These are phyloP conservation scores for Drosophila testacea DNA, from an alignment of 2,888 invertebrate species.

Conservation along the genomic window DNA sequence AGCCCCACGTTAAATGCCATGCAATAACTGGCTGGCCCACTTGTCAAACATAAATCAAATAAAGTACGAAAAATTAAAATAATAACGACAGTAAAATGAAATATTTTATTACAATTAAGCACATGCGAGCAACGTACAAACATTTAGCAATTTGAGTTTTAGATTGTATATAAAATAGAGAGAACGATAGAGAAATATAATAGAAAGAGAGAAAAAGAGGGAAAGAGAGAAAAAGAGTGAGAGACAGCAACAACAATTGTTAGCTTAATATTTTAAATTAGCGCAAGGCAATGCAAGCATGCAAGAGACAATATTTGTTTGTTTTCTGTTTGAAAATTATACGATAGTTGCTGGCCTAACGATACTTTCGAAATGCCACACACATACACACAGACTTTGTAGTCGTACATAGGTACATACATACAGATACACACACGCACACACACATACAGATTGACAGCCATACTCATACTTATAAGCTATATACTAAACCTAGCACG, in stretches of 20 bases:
- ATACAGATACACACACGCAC: conserved; percentile 31
- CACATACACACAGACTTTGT: conserved; percentile 15
- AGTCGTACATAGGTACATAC: not conserved
- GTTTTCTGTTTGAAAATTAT: conserved; percentile 41
- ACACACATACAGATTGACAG: conserved; percentile 36
- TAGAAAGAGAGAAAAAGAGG: conserved; percentile 9
- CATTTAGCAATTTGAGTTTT: conserved; percentile 22
- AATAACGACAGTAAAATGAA: conserved; percentile 35
- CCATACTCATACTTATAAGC: conserved; percentile 43
- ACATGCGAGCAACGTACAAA: conserved; percentile 64
- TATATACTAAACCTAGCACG: conserved; percentile 71
- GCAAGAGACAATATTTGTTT: conserved; percentile 55
- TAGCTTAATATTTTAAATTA: conserved; percentile 42
- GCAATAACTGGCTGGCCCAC: conserved; percentile 41
- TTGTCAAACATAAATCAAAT: conserved; percentile 36
- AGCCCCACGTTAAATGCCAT: conserved; percentile 36
- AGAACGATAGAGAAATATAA: conserved; percentile 16
- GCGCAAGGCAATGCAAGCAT: conserved; percentile 67
- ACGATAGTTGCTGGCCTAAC: conserved; percentile 41
- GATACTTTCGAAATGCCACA: conserved; percentile 46
- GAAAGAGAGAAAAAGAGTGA: conserved; percentile 13
- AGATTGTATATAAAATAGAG: conserved; percentile 11
- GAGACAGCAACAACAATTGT: conserved; percentile 47
- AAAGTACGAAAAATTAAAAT: conserved; percentile 21
- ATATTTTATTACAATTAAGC: conserved; percentile 59